phyloP scores from a whole-genome alignment of 2,797 vertebrate genomes.

The Esox masquinongy region DNA sequence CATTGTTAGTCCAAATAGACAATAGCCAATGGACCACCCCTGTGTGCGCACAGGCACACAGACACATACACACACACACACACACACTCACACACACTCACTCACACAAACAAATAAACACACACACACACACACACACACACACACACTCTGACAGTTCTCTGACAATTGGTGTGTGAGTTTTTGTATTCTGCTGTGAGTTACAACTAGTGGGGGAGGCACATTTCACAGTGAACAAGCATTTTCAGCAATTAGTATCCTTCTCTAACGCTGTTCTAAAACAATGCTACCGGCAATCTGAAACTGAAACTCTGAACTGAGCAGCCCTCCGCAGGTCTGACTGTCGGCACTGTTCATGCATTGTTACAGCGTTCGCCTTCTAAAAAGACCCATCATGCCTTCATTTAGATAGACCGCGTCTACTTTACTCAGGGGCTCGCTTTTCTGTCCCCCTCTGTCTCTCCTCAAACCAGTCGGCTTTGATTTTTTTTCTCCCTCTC shows the following conservation, averaged over 20 bases:
- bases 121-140: slow-evolving; percentile 4
- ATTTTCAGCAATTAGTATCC: background rate
- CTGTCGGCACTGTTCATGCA: background rate
- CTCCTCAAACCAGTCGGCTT: background rate
- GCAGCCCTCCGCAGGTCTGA: background rate
- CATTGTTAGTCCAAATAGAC: slow-evolving; percentile 11
- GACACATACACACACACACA: background rate
- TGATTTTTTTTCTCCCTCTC: slow-evolving; percentile 5
- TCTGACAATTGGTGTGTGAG: background rate
- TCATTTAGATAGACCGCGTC: slow-evolving; percentile 43
- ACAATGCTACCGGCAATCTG: background rate
- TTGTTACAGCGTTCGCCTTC: background rate
- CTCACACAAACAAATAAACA: background rate
- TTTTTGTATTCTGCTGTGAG: background rate
- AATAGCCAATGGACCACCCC: slow-evolving; percentile 13
- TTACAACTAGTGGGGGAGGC: background rate
- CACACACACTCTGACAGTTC: slow-evolving; percentile 16
- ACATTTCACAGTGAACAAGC: background rate
- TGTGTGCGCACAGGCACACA: background rate
- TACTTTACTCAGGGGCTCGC: slow-evolving; percentile 25
- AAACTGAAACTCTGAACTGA: background rate
- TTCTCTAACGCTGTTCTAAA: background rate
- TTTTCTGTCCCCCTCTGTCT: slow-evolving; percentile 4
- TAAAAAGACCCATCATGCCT: slow-evolving; percentile 25
- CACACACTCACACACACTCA: slow-evolving; percentile 1